Evolutionary conservation across 30 jellyfish, hydroid and myxozoan genomes (phyloP).

Genomic region (Turritopsis dohrnii): DNA sequence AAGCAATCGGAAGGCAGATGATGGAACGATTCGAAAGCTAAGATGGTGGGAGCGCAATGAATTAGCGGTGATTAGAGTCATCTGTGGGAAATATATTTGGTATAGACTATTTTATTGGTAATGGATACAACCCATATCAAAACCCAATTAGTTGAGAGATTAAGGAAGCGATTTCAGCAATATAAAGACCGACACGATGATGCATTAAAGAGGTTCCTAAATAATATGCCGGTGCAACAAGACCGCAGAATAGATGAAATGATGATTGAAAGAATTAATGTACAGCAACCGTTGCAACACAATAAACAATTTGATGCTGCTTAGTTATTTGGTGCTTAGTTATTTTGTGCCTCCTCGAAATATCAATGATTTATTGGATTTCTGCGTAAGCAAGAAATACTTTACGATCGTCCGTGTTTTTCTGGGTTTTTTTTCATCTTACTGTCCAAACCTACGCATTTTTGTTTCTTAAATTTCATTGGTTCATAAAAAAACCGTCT

Average conservation of each 20-base stretch:
- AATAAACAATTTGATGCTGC: slow-evolving; percentile 8
- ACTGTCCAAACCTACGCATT: no score
- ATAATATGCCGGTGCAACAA: slow-evolving; percentile 3
- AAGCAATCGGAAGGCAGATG: slow-evolving; percentile 34
- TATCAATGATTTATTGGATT: no score
- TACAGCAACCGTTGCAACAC: not conserved
- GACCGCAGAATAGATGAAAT: not conserved
- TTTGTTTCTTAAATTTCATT: no score
- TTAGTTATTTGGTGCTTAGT: no score
- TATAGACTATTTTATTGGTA: not conserved
- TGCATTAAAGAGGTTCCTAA: not conserved
- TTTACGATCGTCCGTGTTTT: no score
- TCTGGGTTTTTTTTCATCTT: no score
- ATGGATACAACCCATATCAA: slow-evolving; percentile 11
- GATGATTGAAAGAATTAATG: not conserved
- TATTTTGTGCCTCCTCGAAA: no score
- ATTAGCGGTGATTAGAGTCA: slow-evolving; percentile 8
- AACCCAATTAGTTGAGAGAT: not conserved
- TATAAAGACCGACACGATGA: slow-evolving; percentile 8
- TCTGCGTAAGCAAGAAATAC: no score
- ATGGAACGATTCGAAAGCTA: slow-evolving; percentile 20
- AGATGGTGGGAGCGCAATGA: slow-evolving; percentile 20
- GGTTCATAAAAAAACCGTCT: no score
- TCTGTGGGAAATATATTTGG: not conserved
- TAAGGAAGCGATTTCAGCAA: not conserved